Percentiles rank a stretch among this genome's conserved stretches.
These are phyloP conservation scores for Pseudomyrmex concolor DNA, from an alignment of 1,140 invertebrate species.

Conservation along the genomic window DNA sequence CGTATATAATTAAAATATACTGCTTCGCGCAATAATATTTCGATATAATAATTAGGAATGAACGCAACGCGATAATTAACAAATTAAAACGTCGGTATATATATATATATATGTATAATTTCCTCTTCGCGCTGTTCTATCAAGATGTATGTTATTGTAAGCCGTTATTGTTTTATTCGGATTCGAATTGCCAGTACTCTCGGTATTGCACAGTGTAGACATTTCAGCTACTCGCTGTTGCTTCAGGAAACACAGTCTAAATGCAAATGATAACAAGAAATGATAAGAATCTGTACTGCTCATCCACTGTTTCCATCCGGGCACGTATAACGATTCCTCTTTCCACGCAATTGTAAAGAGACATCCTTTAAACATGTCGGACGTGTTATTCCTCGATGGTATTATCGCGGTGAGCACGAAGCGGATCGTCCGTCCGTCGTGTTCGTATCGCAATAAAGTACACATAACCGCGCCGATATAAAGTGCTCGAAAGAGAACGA, in stretches of 20 bases:
- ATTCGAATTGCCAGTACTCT: conserved; percentile 35
- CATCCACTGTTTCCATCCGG: conserved; percentile 36
- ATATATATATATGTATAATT: too few relatives aligned
- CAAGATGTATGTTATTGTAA: conserved; percentile 25
- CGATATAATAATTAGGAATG: too few relatives aligned
- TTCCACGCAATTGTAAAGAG: conserved; percentile 25
- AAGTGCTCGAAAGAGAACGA: conserved; percentile 50
- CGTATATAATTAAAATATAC: too few relatives aligned
- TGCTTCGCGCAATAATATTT: too few relatives aligned
- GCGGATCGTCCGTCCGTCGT: conserved; percentile 35
- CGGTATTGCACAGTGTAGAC: conserved; percentile 14
- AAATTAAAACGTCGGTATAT: conserved; percentile 5
- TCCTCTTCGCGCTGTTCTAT: neutral
- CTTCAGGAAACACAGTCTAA: conserved; percentile 59
- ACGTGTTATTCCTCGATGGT: conserved; percentile 67
- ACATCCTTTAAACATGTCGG: conserved; percentile 63
- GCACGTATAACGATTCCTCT: conserved; percentile 36
- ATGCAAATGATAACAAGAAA: conserved; percentile 60
- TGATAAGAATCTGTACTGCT: conserved; percentile 57
- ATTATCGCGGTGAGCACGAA: conserved; percentile 64
- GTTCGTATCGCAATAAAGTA: conserved; percentile 59
- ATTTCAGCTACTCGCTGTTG: conserved; percentile 52
- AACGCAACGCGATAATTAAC: conserved; percentile 1
- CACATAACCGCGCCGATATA: conserved; percentile 45
- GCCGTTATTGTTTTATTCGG: conserved; percentile 43